These are phyloP conservation scores for Actinia equina DNA, from an alignment of 64 coral and sea anemone species.

Conservation along the genomic window DNA sequence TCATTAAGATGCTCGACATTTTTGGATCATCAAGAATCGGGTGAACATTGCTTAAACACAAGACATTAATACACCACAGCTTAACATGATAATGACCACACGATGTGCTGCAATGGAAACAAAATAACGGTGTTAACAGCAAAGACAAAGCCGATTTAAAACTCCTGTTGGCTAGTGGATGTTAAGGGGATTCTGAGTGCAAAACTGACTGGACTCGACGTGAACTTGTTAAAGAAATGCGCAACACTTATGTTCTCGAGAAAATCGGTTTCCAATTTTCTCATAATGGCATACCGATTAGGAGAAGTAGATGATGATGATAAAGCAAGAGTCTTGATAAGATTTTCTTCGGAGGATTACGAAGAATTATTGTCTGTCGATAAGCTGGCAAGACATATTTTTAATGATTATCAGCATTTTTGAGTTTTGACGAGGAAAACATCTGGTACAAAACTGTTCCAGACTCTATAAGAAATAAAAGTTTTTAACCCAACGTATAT, in stretches of 20 bases:
- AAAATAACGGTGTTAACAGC: conserved; percentile 28
- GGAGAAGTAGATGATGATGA: not conserved
- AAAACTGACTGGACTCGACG: not conserved
- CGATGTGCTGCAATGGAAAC: conserved; percentile 24
- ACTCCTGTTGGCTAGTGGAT: not conserved
- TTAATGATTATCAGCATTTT: not conserved
- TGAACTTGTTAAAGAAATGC: not conserved
- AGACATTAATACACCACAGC: conserved; percentile 15
- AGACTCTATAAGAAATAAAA: too few species aligned
- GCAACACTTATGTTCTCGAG: not conserved
- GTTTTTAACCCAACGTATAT: too few species aligned
- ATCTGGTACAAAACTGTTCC: not conserved
- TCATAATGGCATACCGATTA: not conserved
- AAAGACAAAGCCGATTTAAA: conserved; percentile 8
- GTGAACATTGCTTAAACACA: conserved; percentile 6
- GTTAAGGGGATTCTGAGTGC: not conserved
- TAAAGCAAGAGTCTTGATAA: not conserved
- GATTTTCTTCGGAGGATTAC: not conserved
- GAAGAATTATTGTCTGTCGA: not conserved
- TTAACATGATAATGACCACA: conserved; percentile 16
- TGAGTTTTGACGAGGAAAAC: not conserved
- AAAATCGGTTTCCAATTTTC: not conserved
- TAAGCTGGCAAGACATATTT: not conserved
- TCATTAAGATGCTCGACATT: conserved; percentile 22
- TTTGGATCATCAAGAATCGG: not conserved